A percentile compares a stretch with the other conserved stretches of the same genome.
These are phyloP conservation scores for Ibidorhyncha struthersii DNA, from an alignment of 2,113 vertebrate genomes.

Conservation along the genomic window DNA sequence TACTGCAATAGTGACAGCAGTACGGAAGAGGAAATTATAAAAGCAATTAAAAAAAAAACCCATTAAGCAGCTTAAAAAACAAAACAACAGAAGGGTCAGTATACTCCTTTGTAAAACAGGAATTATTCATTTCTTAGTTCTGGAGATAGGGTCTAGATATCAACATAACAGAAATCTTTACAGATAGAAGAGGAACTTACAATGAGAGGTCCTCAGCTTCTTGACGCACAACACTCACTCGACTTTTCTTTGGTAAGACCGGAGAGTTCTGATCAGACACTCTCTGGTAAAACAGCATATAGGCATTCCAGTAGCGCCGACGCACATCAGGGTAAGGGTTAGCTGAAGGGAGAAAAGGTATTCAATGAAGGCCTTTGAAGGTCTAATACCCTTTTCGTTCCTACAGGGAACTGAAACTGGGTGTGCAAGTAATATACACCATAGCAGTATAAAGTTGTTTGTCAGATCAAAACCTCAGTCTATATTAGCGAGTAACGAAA, in stretches of 20 bases:
- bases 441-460: neutral
- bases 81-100: neutral
- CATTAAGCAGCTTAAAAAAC: neutral
- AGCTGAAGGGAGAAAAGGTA: slow-evolving; percentile 72
- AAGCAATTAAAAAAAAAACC: neutral
- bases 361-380: neutral
- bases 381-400: neutral
- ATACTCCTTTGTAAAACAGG: neutral
- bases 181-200: slow-evolving; percentile 75
- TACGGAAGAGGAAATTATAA: neutral
- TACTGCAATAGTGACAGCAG: neutral
- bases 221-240: slow-evolving; percentile 95
- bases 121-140: neutral
- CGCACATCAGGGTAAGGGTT: slow-evolving; percentile 96
- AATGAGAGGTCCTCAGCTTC: slow-evolving; percentile 95
- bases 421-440: neutral
- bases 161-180: neutral
- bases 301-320: slow-evolving; percentile 97
- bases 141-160: neutral
- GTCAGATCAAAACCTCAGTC: neutral
- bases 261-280: slow-evolving; percentile 97
- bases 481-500: rapidly evolving
- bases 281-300: slow-evolving; percentile 98
- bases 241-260: slow-evolving; percentile 94
- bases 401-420: neutral